Conservation (phyloP, 2,113 vertebrate genomes). For the Nibea albiflora region DNA sequence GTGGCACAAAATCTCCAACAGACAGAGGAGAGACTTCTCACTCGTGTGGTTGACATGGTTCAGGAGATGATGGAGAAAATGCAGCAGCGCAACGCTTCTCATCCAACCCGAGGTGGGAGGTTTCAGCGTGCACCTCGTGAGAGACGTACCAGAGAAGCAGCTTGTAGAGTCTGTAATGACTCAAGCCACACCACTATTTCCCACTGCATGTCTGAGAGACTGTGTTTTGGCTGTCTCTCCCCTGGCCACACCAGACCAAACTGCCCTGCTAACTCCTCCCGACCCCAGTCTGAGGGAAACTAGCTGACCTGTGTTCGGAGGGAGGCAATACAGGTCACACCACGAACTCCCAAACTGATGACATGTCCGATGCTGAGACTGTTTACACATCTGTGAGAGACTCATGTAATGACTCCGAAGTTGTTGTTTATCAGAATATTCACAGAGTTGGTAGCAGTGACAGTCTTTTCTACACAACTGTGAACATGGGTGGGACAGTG, state of each 20-base stretch:
- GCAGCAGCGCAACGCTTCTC: not conserved
- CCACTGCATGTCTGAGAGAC: slow-evolving; percentile 34
- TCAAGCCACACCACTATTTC: slow-evolving; percentile 1
- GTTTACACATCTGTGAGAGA: slow-evolving; percentile 1
- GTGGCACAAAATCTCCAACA: slow-evolving; percentile 8
- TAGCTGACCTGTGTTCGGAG: slow-evolving; percentile 34
- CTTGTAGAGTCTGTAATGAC: slow-evolving; percentile 6
- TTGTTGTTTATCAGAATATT: slow-evolving; percentile 31
- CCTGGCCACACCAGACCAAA: too few relatives aligned
- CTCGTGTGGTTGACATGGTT: slow-evolving; percentile 3
- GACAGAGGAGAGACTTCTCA: slow-evolving; percentile 12
- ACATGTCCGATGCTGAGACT: slow-evolving; percentile 11
- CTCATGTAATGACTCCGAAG: not conserved
- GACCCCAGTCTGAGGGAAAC: too few relatives aligned
- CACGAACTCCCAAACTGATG: slow-evolving; percentile 1
- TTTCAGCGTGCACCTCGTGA: not conserved
- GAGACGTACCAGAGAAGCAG: too few relatives aligned
- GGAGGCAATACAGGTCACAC: slow-evolving; percentile 21
- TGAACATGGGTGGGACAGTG: not conserved
- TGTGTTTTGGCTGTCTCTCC: too few relatives aligned
- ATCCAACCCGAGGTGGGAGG: not conserved
- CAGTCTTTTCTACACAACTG: slow-evolving; percentile 31
- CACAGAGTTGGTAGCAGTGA: slow-evolving; percentile 11
- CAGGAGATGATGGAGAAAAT: not conserved
- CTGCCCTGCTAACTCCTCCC: too few relatives aligned